Base-by-base conservation (phyloP, 2,113 vertebrate species). In the Carollia perspicillata region DNA sequence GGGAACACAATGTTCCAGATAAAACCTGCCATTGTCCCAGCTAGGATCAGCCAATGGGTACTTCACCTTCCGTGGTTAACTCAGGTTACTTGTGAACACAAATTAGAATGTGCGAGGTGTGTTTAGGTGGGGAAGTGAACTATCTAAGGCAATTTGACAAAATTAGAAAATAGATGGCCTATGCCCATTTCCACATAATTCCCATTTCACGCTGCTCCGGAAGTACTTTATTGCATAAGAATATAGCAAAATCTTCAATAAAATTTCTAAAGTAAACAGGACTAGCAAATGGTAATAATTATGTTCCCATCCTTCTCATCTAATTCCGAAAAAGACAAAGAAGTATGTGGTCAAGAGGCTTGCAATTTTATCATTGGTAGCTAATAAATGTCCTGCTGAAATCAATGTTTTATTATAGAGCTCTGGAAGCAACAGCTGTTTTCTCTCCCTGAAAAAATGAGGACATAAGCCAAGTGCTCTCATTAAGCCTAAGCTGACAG, bases 341-440 rank as follows among this genome's bases (percentile, higher is more conserved):
- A 86, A 75, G 66, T 49, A 89, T 28, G 2, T 78, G 66, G 12
- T 93, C 87, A 51, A 89, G 60, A 95, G 49, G 47, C 71, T 79
- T 93, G 49, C 17, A 83, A 55, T 68, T 89, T 86, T 90, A 33
- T 84, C 92, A 55, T 40, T 1, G 10, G 51, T 44, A 63, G 42
- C 17, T 87, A 94, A 87, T 75, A 84, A 95, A 88, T 37, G 55
- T 47, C 63, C 63, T 8, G 5, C 11, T 47, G 40, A 68, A 90
- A 89, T 92, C 77, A 74, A 33, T 68, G 63, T 60, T 93, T 77
- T 92, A 85, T 95, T 65, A 85, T 42, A 30, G 37, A 93, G 33
- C 1, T n/a, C 37, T 49, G 30, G 88, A 85, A 89, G n/a, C 33
- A 55, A 22, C 17, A 72, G 49, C 69, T 26, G 14, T 88, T 94